phyloP scores from a whole-genome alignment of 2,888 invertebrate genomes.

The Apomyelois bistriatella region DNA sequence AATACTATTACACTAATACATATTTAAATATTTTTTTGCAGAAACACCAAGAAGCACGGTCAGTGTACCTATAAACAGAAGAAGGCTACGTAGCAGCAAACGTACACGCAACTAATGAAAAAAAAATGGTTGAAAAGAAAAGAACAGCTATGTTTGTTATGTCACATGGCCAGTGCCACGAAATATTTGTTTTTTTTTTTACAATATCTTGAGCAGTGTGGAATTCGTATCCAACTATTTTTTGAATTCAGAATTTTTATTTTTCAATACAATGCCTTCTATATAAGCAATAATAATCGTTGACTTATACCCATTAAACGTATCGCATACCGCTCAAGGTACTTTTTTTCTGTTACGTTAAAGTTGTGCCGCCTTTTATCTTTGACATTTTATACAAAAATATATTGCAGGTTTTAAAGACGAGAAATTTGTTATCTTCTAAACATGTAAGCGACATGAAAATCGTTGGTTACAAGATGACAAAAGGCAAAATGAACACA shows the following conservation, averaged over 20 bases:
- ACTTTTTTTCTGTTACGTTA: not conserved
- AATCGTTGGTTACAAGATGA: constrained; percentile 11
- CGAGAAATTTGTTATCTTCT: not conserved
- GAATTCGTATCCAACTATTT: not conserved
- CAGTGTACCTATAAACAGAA: constrained; percentile 42
- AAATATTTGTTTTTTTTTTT: not conserved
- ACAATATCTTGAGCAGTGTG: not conserved
- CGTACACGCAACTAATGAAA: constrained; percentile 38
- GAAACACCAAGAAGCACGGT: constrained; percentile 36
- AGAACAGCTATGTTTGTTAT: not conserved
- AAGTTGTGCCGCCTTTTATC: constrained; percentile 11
- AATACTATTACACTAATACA: not conserved
- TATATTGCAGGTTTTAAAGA: not conserved
- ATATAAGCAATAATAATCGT: not conserved
- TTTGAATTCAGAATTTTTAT: constrained; percentile 3
- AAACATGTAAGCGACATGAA: not conserved
- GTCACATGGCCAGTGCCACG: not conserved
- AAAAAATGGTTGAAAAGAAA: not conserved
- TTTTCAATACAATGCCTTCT: not conserved
- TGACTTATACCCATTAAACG: not conserved
- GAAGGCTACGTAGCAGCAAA: constrained; percentile 55
- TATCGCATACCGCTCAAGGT: not conserved
- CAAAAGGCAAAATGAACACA: constrained; percentile 4
- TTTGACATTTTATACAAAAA: constrained; percentile 2
- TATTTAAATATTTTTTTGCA: constrained; percentile 32